A percentile compares a stretch with the other conserved stretches of the same genome.
Evolutionary conservation across 2,888 invertebrate species (phyloP).

Genomic region (Stegana nigrithorax): DNA sequence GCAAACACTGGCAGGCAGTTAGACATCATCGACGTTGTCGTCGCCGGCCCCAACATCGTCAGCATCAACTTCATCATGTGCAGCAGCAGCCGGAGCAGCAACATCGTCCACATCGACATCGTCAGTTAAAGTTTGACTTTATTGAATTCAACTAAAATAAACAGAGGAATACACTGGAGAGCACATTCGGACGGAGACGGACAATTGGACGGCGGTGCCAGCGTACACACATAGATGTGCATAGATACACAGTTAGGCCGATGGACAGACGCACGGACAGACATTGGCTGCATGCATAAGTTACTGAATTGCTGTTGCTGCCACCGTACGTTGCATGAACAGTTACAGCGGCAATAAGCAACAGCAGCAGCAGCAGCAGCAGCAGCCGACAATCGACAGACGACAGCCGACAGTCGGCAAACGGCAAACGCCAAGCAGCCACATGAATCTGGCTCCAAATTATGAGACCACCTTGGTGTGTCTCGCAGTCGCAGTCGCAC

Average conservation of each 20-base stretch:
- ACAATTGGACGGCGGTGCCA: background rate
- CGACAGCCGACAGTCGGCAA: constrained; percentile 6
- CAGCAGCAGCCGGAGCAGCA: no score
- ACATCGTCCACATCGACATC: no score
- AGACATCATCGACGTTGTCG: no score
- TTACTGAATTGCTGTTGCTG: background rate
- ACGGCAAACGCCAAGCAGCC: no score
- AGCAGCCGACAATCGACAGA: constrained; percentile 6
- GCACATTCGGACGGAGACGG: background rate
- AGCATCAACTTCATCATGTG: no score
- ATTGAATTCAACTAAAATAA: constrained; percentile 30
- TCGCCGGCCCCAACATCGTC: no score
- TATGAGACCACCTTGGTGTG: constrained; percentile 17
- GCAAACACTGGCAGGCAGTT: constrained; percentile 6
- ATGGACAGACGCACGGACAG: background rate
- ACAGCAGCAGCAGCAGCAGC: background rate
- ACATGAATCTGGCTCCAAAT: constrained; percentile 10
- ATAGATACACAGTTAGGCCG: constrained; percentile 9
- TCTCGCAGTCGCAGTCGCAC: background rate
- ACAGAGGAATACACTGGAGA: no score
- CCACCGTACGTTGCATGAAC: no score
- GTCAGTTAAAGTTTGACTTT: constrained; percentile 23
- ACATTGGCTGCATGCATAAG: background rate
- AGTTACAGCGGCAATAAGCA: no score
- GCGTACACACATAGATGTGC: background rate